phyloP scores from a whole-genome alignment of 2,888 invertebrate species.

The Hoplodrina blanda region DNA sequence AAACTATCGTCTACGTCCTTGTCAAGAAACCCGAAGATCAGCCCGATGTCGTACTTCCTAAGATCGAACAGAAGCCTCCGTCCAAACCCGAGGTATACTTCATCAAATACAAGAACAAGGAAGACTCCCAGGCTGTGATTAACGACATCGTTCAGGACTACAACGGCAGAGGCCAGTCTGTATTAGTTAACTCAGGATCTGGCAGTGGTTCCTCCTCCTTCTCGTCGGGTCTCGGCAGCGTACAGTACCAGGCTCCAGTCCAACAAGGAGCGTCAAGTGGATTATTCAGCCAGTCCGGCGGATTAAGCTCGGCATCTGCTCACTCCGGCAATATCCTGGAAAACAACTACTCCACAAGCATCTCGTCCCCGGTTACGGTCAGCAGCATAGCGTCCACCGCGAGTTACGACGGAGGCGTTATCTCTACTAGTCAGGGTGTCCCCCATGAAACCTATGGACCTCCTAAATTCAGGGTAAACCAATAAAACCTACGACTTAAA shows the following conservation, averaged over 20 bases:
- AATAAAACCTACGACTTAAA: constrained; percentile 50
- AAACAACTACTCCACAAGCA: constrained; percentile 43
- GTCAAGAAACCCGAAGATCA: constrained; percentile 94
- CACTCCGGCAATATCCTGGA: constrained; percentile 39
- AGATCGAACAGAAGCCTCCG: constrained; percentile 93
- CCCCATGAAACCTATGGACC: constrained; percentile 85
- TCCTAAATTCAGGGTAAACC: constrained; percentile 79
- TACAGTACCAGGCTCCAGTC: constrained; percentile 48
- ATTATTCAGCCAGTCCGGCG: constrained; percentile 31
- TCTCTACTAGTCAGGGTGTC: constrained; percentile 84
- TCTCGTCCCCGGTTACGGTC: constrained; percentile 53
- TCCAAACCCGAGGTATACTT: constrained; percentile 95
- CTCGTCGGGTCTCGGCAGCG: constrained; percentile 33
- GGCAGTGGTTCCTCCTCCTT: constrained; percentile 21
- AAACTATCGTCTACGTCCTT: constrained; percentile 94
- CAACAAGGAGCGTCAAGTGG: constrained; percentile 24
- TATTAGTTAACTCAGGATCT: constrained; percentile 48
- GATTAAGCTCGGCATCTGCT: constrained; percentile 10
- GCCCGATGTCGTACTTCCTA: constrained; percentile 92
- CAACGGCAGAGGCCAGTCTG: constrained; percentile 69
- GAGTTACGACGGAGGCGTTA: constrained; percentile 68
- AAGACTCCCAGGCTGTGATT: constrained; percentile 84
- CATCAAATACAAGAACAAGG: constrained; percentile 94
- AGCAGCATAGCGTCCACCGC: constrained; percentile 63
- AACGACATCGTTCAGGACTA: constrained; percentile 86